phyloP scores from a whole-genome alignment of 2,888 invertebrate species.

The Pseudanteris insignis region DNA sequence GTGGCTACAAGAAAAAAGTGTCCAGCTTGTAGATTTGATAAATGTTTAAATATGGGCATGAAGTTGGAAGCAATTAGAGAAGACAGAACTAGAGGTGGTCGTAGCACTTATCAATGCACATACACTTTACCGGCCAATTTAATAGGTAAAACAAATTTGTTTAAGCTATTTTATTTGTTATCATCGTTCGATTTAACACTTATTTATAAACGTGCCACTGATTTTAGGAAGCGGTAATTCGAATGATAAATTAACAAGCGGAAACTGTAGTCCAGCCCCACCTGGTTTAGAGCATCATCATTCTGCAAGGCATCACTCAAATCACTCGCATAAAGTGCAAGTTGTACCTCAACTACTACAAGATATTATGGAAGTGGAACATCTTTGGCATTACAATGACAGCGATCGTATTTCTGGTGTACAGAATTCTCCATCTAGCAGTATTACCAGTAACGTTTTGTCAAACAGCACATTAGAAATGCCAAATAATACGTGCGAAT shows the following conservation, averaged over 20 bases:
- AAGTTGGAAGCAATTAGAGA: conserved; percentile 96
- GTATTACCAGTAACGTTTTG: conserved; percentile 26
- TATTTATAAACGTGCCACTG: not conserved
- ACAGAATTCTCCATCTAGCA: conserved; percentile 46
- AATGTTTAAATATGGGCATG: conserved; percentile 96
- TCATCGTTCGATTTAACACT: not conserved
- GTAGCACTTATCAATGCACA: conserved; percentile 95
- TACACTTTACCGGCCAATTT: conserved; percentile 81
- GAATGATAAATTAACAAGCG: conserved; percentile 62
- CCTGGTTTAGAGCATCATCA: conserved; percentile 61
- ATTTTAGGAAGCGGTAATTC: conserved; percentile 67
- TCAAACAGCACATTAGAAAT: conserved; percentile 4
- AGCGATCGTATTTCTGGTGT: conserved; percentile 76
- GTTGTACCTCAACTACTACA: conserved; percentile 67
- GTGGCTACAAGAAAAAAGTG: conserved; percentile 95
- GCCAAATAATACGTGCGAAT: conserved; percentile 11
- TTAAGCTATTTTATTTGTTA: no score
- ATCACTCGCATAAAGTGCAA: conserved; percentile 62
- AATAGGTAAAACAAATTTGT: conserved; percentile 50
- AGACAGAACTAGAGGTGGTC: conserved; percentile 92
- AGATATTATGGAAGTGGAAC: conserved; percentile 97
- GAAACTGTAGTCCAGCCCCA: conserved; percentile 62
- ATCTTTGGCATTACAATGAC: conserved; percentile 94
- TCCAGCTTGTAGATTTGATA: conserved; percentile 95
- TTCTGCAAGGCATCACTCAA: conserved; percentile 60